Evolutionary conservation across 2,888 invertebrate species (phyloP).

Genomic region (Aphidoletes aphidimyza): DNA sequence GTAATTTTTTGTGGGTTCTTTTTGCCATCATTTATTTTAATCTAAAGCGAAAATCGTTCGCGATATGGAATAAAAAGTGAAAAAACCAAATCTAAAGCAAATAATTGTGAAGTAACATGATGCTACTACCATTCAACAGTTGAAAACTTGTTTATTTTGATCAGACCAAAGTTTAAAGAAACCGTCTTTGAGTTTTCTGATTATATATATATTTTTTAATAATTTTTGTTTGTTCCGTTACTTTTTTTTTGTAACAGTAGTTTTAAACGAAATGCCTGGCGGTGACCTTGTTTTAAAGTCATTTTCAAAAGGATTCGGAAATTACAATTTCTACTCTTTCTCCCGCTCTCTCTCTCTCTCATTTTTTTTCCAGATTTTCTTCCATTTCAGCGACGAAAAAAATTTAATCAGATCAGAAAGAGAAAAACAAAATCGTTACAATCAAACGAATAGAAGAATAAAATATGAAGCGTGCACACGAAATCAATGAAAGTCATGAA

Average conservation of each 20-base stretch:
- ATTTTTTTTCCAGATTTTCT: too few relatives aligned
- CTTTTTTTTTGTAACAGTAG: neutral
- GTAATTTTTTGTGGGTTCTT: neutral
- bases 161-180: neutral
- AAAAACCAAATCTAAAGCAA: neutral
- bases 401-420: too few relatives aligned
- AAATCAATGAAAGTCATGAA: too few relatives aligned
- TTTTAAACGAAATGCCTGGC: neutral
- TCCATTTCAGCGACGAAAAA: too few relatives aligned
- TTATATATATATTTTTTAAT: neutral
- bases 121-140: neutral
- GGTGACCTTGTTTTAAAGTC: neutral
- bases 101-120: neutral
- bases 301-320: too few relatives aligned
- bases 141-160: neutral
- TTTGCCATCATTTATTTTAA: neutral
- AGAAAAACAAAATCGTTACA: too few relatives aligned
- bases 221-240: slow-evolving; percentile 32
- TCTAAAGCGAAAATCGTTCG: neutral
- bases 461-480: too few relatives aligned
- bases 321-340: too few relatives aligned
- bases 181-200: neutral
- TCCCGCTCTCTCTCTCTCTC: too few relatives aligned
- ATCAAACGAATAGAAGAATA: too few relatives aligned
- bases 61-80: neutral